These are phyloP conservation scores for Aegotheles bennettii DNA, from an alignment of 2,113 vertebrate genomes.

Conservation along the genomic window DNA sequence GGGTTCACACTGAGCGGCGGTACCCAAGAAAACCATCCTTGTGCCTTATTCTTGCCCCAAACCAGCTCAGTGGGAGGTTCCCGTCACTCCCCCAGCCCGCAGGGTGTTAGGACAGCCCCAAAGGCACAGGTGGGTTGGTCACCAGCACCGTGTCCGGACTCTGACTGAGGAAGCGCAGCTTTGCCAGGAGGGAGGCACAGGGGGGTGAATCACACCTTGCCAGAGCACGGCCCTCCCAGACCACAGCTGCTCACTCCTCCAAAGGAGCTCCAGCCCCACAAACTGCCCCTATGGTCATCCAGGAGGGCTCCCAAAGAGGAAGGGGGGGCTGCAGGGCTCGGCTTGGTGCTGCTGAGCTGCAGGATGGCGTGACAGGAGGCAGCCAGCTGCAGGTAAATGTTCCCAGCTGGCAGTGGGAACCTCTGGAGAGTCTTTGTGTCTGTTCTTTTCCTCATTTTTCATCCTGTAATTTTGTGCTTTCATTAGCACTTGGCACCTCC, in stretches of 20 bases:
- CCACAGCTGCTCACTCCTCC: not conserved
- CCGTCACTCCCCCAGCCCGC: not conserved
- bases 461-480: not conserved
- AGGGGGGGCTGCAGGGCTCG: not conserved
- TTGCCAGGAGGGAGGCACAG: accelerated
- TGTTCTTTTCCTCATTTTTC: not conserved
- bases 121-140: not conserved
- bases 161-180: not conserved
- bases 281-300: accelerated
- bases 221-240: not conserved
- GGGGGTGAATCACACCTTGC: not conserved
- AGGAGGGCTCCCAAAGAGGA: not conserved
- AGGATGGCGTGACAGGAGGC: not conserved
- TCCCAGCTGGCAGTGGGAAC: not conserved
- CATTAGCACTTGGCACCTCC: not conserved
- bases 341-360: not conserved
- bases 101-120: accelerated
- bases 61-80: too few relatives aligned
- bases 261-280: not conserved
- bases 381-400: not conserved
- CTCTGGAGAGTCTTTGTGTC: not conserved
- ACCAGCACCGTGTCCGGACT: not conserved
- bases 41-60: accelerated
- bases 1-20: not conserved
- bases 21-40: not conserved